phyloP scores from a whole-genome alignment of 2,113 vertebrate genomes.

The Mirza zaza region DNA sequence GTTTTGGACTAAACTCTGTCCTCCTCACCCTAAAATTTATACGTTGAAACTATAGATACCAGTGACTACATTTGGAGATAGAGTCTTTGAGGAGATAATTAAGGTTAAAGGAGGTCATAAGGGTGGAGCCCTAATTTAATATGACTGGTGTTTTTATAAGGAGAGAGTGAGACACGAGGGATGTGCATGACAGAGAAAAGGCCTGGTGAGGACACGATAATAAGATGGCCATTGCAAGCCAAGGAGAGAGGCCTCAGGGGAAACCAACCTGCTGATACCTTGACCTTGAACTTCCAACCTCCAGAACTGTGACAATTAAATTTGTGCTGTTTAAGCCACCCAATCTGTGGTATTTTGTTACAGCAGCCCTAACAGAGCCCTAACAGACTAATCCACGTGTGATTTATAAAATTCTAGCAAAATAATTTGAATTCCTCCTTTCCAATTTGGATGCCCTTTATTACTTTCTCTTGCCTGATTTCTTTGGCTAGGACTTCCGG shows the following conservation, averaged over 20 bases:
- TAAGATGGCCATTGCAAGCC: background rate
- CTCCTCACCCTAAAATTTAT: background rate
- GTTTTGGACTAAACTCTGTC: background rate
- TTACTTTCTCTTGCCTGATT: too few species aligned
- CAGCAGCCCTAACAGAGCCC: background rate
- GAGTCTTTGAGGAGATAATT: background rate
- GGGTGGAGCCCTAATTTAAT: background rate
- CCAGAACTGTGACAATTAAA: background rate
- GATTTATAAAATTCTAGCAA: background rate
- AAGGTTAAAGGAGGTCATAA: background rate
- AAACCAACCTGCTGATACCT: background rate
- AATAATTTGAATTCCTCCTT: too few species aligned
- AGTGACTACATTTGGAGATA: background rate
- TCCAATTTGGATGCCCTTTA: too few species aligned
- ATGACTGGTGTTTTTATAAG: background rate
- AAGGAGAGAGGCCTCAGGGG: background rate
- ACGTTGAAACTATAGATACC: background rate
- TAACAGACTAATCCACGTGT: background rate
- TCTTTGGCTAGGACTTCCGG: too few species aligned
- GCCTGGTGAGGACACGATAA: background rate
- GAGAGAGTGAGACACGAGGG: background rate
- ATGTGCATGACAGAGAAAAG: background rate
- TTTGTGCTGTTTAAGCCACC: background rate
- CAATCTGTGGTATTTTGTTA: background rate
- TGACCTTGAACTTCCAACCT: background rate